These are phyloP conservation scores for Pipa parva DNA, from an alignment of 2,113 vertebrate species.

Conservation along the genomic window DNA sequence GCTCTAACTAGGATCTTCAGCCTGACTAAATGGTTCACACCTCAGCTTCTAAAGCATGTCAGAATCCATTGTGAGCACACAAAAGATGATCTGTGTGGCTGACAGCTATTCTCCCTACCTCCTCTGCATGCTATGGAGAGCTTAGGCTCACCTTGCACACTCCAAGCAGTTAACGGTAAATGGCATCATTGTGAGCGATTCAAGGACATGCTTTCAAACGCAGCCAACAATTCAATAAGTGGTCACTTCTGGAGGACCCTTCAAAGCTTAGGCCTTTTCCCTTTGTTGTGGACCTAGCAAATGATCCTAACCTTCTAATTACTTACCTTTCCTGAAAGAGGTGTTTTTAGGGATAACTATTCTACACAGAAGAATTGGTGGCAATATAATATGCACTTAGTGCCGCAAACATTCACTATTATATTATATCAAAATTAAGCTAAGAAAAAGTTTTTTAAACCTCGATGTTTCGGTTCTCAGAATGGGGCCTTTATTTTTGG, in stretches of 20 bases:
- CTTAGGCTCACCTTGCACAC: constrained; percentile 7
- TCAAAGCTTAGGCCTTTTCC: background rate
- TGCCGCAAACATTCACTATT: too few relatives aligned
- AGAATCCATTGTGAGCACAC: constrained; percentile 4
- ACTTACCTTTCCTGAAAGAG: background rate
- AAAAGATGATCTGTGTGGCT: constrained; percentile 4
- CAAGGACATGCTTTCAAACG: constrained; percentile 12
- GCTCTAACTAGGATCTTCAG: background rate
- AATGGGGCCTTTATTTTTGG: too few relatives aligned
- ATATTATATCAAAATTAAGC: too few relatives aligned
- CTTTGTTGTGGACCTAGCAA: background rate
- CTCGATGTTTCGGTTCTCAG: too few relatives aligned
- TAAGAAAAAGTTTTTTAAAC: too few relatives aligned
- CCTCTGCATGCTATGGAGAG: background rate
- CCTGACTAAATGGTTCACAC: constrained; percentile 8
- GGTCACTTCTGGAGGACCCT: constrained; percentile 7
- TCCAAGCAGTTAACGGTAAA: constrained; percentile 15
- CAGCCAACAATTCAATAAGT: background rate
- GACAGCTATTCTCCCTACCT: background rate
- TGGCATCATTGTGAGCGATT: constrained; percentile 21
- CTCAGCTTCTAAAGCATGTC: background rate
- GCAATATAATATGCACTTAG: too few relatives aligned
- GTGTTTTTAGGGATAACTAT: too few relatives aligned
- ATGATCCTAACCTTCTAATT: background rate
- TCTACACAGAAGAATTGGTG: too few relatives aligned